phyloP scores from a whole-genome alignment of 2,797 vertebrate species.

The Tadarida brasiliensis region DNA sequence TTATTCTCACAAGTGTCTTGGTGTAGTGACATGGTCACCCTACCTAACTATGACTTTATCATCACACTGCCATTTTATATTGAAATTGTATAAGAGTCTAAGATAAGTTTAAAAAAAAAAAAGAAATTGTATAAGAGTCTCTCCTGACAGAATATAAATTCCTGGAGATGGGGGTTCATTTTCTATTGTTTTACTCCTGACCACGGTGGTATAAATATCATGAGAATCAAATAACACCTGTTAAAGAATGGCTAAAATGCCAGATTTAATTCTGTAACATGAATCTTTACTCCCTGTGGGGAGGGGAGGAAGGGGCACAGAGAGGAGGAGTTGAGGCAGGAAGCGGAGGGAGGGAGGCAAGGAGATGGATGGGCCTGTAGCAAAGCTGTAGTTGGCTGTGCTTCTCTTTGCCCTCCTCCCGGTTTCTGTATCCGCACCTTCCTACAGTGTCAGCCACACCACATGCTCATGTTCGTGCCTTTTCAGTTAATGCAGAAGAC shows the following conservation, averaged over 20 bases:
- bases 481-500: not conserved
- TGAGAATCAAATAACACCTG: too few species aligned
- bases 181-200: not conserved
- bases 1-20: not conserved
- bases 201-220: fast-evolving
- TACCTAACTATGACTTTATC: fast-evolving
- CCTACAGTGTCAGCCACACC: not conserved
- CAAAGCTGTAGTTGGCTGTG: fast-evolving
- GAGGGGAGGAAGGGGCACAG: not conserved
- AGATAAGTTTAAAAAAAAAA: too few species aligned
- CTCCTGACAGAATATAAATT: not conserved
- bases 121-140: not conserved
- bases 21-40: too few species aligned
- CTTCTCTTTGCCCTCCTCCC: not conserved
- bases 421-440: not conserved
- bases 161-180: not conserved
- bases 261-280: not conserved
- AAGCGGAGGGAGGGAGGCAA: not conserved
- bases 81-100: not conserved
- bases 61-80: fast-evolving
- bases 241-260: too few species aligned
- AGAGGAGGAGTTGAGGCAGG: not conserved
- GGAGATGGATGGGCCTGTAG: not conserved
- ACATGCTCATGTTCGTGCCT: not conserved
- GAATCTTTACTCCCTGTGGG: not conserved